Evolutionary conservation across 2,888 invertebrate genomes (phyloP), one percentile per base, ranked within the genome.

Genomic region (Acanthosepion esculentum): DNA sequence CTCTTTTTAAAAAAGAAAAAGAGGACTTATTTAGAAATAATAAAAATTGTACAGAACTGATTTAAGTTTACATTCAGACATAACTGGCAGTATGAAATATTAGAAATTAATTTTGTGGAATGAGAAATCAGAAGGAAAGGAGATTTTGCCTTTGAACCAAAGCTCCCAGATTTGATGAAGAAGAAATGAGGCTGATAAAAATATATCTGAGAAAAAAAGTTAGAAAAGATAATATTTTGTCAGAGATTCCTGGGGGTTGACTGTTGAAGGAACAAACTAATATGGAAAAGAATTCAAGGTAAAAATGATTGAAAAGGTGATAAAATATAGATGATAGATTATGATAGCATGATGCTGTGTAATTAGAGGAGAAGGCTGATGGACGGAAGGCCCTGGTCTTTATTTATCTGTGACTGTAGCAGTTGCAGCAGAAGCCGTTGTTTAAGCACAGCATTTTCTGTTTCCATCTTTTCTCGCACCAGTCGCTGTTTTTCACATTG

Each of bases 401-500:
- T 48, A 23, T 92, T 92, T 15, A n/a, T 48, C 26, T 92, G 92
- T 5, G 48, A 48, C 92, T 92, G 48, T 48, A 92, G 48, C 50
- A 92, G 29, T 48, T 92, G 92, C 6, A 92, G 92, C 3, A 92
- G 50, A 10, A 92, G 48, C 6, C 92, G 18, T 23, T 92, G 92
- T 92, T 92, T 92, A 26, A 92, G 48, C 29, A 48, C 92, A 33
- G 92, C 92, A 26, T 92, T 92, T 48, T 92, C 92, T 29, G 92
- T 50, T 33, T 92, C 92, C 26, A 92, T 92, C n/a, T 92, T 92
- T 26, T 92, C 92, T 48, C 50, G 29, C 29, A 92, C 50, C 1
- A 92, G 48, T 26, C 92, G 92, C n/a, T 92, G 92, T 26, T 92
- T 92, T 26, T 92, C 92, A 48, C 92, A 92, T n/a, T 92, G 48